A percentile compares a stretch with the other conserved stretches of the same genome.
phyloP scores from a whole-genome alignment of 2,888 invertebrate genomes.

The Zhengitettix transpicula region DNA sequence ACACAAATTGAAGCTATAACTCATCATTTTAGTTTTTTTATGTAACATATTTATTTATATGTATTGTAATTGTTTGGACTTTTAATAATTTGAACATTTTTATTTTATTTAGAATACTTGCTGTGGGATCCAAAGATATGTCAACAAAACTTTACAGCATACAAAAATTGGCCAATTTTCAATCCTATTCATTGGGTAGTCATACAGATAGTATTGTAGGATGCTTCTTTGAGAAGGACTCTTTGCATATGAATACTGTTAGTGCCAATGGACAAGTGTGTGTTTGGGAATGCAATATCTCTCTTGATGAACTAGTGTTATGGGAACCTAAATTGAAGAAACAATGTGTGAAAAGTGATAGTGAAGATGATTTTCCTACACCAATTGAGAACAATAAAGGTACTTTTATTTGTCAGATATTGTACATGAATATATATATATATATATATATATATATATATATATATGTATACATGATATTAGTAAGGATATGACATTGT shows the following conservation, averaged over 20 bases:
- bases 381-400: neutral
- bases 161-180: slow-evolving; percentile 56
- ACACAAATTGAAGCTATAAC: too few relatives aligned
- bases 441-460: too few relatives aligned
- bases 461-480: too few relatives aligned
- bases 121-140: slow-evolving; percentile 83
- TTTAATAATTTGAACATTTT: too few relatives aligned
- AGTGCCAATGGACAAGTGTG: slow-evolving; percentile 35
- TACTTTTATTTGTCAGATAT: neutral
- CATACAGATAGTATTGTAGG: slow-evolving; percentile 73
- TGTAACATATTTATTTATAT: too few relatives aligned
- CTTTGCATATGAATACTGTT: slow-evolving; percentile 68
- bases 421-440: too few relatives aligned
- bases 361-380: slow-evolving; percentile 21
- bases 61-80: too few relatives aligned
- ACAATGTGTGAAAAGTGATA: slow-evolving; percentile 15
- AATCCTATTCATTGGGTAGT: slow-evolving; percentile 58
- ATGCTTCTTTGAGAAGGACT: slow-evolving; percentile 75
- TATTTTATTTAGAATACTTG: slow-evolving; percentile 39
- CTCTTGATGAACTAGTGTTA: slow-evolving; percentile 47
- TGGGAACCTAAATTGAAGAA: slow-evolving; percentile 30
- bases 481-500: too few relatives aligned
- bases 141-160: slow-evolving; percentile 66
- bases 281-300: slow-evolving; percentile 72
- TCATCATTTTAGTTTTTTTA: too few relatives aligned